These are phyloP conservation scores for Amphilophus citrinellus DNA, from an alignment of 2,113 vertebrate genomes.

Conservation along the genomic window DNA sequence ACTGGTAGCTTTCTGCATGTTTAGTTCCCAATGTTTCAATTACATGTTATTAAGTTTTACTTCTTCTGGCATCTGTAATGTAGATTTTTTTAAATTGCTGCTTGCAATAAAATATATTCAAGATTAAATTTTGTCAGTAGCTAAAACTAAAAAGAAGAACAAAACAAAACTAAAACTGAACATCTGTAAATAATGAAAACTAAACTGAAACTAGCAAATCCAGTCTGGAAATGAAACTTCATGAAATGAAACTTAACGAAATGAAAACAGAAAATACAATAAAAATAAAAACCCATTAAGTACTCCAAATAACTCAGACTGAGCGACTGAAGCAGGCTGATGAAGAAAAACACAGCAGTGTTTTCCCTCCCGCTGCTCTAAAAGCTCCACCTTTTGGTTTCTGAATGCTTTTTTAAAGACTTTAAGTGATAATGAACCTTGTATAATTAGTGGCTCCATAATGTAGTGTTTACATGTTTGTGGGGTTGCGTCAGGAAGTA, in stretches of 20 bases:
- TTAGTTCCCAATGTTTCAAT: rapidly evolving
- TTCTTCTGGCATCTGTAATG: too few relatives aligned
- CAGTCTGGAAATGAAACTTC: background rate
- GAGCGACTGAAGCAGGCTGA: too few relatives aligned
- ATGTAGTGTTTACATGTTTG: background rate
- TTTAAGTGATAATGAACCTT: background rate
- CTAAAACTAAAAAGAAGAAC: too few relatives aligned
- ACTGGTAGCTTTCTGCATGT: background rate
- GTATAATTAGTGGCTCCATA: background rate
- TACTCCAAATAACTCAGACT: background rate
- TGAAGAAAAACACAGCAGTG: too few relatives aligned
- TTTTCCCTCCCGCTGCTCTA: background rate
- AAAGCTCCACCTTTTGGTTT: background rate
- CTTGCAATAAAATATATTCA: too few relatives aligned
- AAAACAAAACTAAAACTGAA: too few relatives aligned
- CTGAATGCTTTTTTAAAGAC: rapidly evolving
- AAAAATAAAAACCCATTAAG: background rate
- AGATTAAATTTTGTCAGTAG: too few relatives aligned
- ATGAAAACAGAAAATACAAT: background rate
- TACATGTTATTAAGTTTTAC: too few relatives aligned
- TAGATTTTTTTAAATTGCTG: too few relatives aligned
- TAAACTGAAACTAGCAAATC: too few relatives aligned
- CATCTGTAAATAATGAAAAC: too few relatives aligned
- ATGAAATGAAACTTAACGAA: background rate
- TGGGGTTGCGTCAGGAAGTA: rapidly evolving